Conservation (phyloP, 2,797 vertebrate genomes). For the Pipistrellus nathusii region DNA sequence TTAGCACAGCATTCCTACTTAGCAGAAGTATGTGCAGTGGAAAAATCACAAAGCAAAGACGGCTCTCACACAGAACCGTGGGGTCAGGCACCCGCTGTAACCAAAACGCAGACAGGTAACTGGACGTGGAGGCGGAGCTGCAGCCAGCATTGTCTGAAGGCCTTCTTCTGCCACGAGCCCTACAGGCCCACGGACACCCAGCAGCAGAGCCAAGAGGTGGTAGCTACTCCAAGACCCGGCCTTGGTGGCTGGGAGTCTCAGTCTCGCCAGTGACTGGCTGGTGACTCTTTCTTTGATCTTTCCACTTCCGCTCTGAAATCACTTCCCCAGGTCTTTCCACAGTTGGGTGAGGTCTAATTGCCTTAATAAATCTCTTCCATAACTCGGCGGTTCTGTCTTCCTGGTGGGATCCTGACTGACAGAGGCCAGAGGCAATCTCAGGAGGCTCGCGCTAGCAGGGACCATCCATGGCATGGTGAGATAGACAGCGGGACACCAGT, state of each 20-base stretch:
- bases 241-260: neutral
- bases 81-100: neutral
- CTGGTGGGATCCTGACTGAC: neutral
- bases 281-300: constrained; percentile 13
- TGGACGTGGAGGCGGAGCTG: neutral
- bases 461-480: no score
- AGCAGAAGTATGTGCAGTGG: neutral
- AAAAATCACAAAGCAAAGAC: neutral
- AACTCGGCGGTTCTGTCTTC: neutral
- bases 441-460: no score
- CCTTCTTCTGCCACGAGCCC: neutral
- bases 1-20: neutral
- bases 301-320: neutral
- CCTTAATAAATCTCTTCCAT: neutral
- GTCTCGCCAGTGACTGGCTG: neutral
- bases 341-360: neutral
- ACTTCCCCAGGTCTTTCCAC: neutral
- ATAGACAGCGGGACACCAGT: neutral
- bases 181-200: neutral
- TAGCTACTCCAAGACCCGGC: neutral
- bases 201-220: neutral
- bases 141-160: neutral
- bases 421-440: neutral
- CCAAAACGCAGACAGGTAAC: neutral
- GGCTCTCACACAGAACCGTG: accelerated